Percentiles rank a stretch among this genome's conserved stretches.
Conservation (phyloP, 2,797 vertebrate genomes). For the Coendou prehensilis region DNA sequence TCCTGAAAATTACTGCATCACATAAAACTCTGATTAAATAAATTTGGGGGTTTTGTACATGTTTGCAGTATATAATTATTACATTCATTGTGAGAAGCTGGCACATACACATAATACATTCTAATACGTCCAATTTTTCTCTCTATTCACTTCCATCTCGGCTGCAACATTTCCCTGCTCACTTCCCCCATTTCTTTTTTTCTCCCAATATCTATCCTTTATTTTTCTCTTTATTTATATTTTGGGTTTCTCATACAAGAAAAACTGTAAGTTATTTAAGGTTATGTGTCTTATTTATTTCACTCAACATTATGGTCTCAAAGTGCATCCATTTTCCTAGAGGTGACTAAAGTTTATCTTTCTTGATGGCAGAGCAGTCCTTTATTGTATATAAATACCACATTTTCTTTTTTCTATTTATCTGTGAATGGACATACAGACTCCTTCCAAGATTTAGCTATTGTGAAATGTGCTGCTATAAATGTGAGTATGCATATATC, state of each 20-base stretch:
- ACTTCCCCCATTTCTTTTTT: too few relatives aligned
- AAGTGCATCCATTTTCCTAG: background rate
- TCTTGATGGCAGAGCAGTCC: background rate
- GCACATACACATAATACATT: too few relatives aligned
- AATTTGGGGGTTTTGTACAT: background rate
- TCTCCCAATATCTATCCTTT: background rate
- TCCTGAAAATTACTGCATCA: background rate
- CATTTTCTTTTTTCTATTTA: background rate
- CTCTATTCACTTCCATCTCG: too few relatives aligned
- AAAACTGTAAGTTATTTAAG: background rate
- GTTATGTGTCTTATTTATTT: background rate
- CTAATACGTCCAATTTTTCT: too few relatives aligned
- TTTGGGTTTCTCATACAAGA: background rate
- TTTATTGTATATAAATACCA: background rate
- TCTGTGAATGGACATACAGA: background rate
- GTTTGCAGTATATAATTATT: too few relatives aligned
- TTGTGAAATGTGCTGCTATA: background rate
- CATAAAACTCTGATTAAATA: background rate
- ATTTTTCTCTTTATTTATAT: background rate
- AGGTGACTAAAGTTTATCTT: background rate
- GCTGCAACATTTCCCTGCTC: too few relatives aligned
- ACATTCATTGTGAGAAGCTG: too few relatives aligned
- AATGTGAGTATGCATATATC: background rate
- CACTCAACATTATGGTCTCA: background rate
- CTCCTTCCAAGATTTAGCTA: background rate